A percentile compares a stretch with the other conserved stretches of the same genome.
Evolutionary conservation across 64 coral and sea anemone genomes (phyloP).

Genomic region (Catalaphyllia jardinei): DNA sequence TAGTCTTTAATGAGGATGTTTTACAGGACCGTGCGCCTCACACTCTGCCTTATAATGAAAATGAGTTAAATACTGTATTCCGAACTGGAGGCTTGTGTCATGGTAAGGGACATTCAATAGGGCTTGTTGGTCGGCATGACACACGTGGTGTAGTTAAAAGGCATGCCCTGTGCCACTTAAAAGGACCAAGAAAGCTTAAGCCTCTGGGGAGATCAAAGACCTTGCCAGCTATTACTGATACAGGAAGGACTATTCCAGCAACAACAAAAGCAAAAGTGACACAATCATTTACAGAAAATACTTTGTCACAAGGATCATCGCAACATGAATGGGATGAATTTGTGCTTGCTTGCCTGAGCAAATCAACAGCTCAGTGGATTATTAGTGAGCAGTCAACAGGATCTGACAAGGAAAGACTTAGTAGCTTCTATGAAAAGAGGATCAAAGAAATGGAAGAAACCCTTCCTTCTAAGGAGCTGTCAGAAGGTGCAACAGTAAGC

Average conservation of each 20-base stretch:
- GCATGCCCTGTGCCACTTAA: constrained; percentile 80
- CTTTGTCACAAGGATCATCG: constrained; percentile 9
- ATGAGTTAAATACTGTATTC: constrained; percentile 61
- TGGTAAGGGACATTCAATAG: constrained; percentile 29
- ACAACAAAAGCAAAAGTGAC: constrained; percentile 4
- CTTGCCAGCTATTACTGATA: not conserved
- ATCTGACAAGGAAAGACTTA: constrained; percentile 79
- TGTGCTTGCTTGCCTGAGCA: constrained; percentile 79
- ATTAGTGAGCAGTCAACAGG: constrained; percentile 74
- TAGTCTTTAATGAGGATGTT: constrained; percentile 77
- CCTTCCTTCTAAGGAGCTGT: constrained; percentile 1
- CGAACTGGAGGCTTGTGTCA: constrained; percentile 60
- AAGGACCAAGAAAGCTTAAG: constrained; percentile 80
- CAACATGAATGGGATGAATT: constrained; percentile 86
- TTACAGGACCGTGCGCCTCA: constrained; percentile 78
- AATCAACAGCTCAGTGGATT: constrained; percentile 92
- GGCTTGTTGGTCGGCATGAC: constrained; percentile 78
- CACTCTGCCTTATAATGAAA: constrained; percentile 70
- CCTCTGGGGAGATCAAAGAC: constrained; percentile 52
- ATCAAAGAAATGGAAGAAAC: constrained; percentile 26
- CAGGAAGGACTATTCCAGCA: not conserved
- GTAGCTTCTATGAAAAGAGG: constrained; percentile 59
- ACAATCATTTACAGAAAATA: not conserved
- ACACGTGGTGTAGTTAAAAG: constrained; percentile 62
- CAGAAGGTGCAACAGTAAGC: not conserved